These are phyloP conservation scores for Zosterops hypoxanthus DNA, from an alignment of 2,113 vertebrate genomes.

Conservation along the genomic window DNA sequence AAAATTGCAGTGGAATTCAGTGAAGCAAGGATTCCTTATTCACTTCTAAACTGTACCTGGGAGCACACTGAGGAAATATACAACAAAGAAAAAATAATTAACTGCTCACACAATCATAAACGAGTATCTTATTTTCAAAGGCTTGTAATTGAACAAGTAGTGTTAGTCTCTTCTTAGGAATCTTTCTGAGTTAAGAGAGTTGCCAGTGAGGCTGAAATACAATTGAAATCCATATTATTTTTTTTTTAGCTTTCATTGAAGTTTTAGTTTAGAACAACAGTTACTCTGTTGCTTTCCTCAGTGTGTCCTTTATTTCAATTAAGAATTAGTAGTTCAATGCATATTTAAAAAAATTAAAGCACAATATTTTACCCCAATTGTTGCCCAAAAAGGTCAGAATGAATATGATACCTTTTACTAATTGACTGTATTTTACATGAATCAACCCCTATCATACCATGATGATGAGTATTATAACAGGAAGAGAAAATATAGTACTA, in stretches of 20 bases:
- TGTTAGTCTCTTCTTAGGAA: not conserved
- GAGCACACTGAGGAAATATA: not conserved
- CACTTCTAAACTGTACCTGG: not conserved
- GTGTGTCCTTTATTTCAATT: not conserved
- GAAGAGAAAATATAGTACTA: not conserved
- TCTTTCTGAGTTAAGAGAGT: not conserved
- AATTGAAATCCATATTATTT: not conserved
- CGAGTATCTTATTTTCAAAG: not conserved
- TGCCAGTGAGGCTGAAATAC: not conserved
- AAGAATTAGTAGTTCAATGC: not conserved
- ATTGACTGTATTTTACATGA: not conserved
- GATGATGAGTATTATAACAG: not conserved
- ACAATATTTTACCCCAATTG: not conserved
- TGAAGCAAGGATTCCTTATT: not conserved
- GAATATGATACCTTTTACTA: not conserved
- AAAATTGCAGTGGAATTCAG: not conserved
- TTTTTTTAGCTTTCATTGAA: not conserved
- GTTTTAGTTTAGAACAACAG: not conserved
- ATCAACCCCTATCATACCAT: not conserved
- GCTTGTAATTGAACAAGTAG: not conserved
- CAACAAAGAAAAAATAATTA: not conserved
- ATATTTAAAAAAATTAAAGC: not conserved
- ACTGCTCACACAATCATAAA: rapidly evolving
- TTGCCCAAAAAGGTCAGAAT: not conserved
- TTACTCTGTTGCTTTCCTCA: not conserved